A percentile compares a stretch with the other conserved stretches of the same genome.
These are phyloP conservation scores for Bufotes viridis DNA, from an alignment of 2,797 vertebrate species.

Conservation along the genomic window DNA sequence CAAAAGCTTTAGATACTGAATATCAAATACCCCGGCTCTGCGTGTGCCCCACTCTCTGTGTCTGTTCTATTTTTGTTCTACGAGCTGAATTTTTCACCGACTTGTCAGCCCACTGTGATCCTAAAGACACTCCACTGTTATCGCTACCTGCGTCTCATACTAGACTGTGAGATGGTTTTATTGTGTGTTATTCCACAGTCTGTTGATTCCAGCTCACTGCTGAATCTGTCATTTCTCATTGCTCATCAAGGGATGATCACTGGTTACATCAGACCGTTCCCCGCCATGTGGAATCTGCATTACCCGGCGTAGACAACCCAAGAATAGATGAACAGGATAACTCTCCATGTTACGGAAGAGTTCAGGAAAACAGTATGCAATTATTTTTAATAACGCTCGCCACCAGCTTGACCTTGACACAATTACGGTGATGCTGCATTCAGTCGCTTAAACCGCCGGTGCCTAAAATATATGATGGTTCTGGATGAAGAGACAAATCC, in stretches of 20 bases:
- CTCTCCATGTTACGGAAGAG: constrained; percentile 17
- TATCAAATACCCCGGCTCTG: constrained; percentile 43
- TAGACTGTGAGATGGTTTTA: constrained; percentile 43
- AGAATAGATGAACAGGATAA: constrained; percentile 33
- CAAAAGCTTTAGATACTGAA: constrained; percentile 23
- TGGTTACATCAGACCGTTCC: constrained; percentile 47
- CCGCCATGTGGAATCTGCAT: constrained; percentile 33
- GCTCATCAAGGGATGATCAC: constrained; percentile 52
- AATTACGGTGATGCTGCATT: constrained; percentile 2
- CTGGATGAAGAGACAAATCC: not conserved
- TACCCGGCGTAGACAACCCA: constrained; percentile 25
- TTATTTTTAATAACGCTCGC: constrained; percentile 39
- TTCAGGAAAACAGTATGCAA: constrained; percentile 33
- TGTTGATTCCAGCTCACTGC: constrained; percentile 53
- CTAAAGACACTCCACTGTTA: constrained; percentile 57
- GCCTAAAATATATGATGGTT: not conserved
- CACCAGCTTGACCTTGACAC: constrained; percentile 42
- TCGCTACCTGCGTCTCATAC: constrained; percentile 40
- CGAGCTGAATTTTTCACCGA: constrained; percentile 42
- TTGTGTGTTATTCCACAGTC: constrained; percentile 58
- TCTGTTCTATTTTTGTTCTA: constrained; percentile 54
- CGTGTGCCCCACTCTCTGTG: constrained; percentile 24
- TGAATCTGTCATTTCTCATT: constrained; percentile 58
- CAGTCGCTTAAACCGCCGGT: not conserved
- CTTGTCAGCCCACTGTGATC: constrained; percentile 57